A percentile compares a stretch with the other conserved stretches of the same genome.
Conservation (phyloP, 2,797 vertebrate species). For the Sebastiscus albofasciatus region DNA sequence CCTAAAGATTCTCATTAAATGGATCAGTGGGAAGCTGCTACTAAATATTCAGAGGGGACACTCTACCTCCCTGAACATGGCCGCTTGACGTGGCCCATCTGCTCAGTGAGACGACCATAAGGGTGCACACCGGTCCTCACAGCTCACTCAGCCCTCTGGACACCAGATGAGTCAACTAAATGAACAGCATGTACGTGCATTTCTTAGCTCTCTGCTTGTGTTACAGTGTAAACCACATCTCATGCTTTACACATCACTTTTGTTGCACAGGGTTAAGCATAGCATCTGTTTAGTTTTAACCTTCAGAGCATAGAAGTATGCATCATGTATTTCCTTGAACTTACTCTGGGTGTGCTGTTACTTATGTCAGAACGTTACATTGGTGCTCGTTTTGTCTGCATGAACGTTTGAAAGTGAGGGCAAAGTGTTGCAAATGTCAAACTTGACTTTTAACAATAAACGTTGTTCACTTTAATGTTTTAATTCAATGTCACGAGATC, state of each 20-base stretch:
- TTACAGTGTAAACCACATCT: constrained; percentile 38
- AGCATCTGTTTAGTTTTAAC: constrained; percentile 29
- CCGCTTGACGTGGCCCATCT: constrained; percentile 16
- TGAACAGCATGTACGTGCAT: constrained; percentile 22
- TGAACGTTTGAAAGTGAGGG: constrained; percentile 55
- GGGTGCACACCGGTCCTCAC: constrained; percentile 1
- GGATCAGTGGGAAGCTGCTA: constrained; percentile 53
- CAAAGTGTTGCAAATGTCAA: constrained; percentile 55
- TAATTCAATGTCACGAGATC: background rate
- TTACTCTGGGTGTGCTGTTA: constrained; percentile 53
- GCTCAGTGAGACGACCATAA: constrained; percentile 34
- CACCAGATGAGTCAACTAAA: constrained; percentile 24
- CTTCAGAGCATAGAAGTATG: constrained; percentile 22
- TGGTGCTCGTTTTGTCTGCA: constrained; percentile 73
- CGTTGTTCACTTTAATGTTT: constrained; percentile 40
- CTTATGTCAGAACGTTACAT: constrained; percentile 66
- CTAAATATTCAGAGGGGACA: constrained; percentile 50
- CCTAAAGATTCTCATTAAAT: constrained; percentile 8
- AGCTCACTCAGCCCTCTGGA: constrained; percentile 7
- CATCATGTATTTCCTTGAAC: constrained; percentile 23
- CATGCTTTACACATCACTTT: constrained; percentile 25
- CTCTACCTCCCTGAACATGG: constrained; percentile 63
- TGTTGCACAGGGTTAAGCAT: constrained; percentile 27
- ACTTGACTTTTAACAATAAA: constrained; percentile 70
- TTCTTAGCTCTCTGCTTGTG: constrained; percentile 33